Conservation (phyloP, 2,113 vertebrate species). For the Muscicapa adusta region DNA sequence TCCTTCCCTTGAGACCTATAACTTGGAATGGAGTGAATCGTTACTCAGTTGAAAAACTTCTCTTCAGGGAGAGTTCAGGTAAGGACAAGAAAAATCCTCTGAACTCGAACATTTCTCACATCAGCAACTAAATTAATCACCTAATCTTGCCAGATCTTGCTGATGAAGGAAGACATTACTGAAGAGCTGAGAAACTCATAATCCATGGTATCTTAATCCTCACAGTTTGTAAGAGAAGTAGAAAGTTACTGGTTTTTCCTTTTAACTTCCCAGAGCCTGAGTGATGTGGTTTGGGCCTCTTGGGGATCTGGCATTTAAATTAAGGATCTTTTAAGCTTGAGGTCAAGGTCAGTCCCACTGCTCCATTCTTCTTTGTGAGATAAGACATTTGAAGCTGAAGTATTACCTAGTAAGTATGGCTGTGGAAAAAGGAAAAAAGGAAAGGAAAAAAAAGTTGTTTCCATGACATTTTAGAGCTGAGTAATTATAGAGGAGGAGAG, state of each 20-base stretch:
- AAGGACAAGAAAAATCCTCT: slow-evolving; percentile 34
- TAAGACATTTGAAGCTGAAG: not conserved
- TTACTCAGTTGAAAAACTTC: not conserved
- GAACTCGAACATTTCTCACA: not conserved
- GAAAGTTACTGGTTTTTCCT: not conserved
- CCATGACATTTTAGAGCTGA: not conserved
- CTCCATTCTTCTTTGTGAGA: not conserved
- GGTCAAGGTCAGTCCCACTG: not conserved
- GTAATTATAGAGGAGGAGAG: not conserved
- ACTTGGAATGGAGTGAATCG: not conserved
- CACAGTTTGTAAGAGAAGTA: not conserved
- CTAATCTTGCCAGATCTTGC: slow-evolving; percentile 41
- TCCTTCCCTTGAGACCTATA: not conserved
- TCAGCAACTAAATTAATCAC: slow-evolving; percentile 45
- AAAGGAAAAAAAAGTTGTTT: not conserved
- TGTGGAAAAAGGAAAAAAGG: not conserved
- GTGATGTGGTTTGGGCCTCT: not conserved
- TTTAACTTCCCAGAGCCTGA: not conserved
- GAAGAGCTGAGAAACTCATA: not conserved
- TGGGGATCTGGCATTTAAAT: not conserved
- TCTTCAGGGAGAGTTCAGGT: slow-evolving; percentile 26
- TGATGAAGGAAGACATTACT: not conserved
- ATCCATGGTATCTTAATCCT: slow-evolving; percentile 2
- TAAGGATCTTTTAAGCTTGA: not conserved
- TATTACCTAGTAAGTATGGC: not conserved